Evolutionary conservation across 2,888 invertebrate genomes (phyloP).

Genomic region (Ethmia dodecea): DNA sequence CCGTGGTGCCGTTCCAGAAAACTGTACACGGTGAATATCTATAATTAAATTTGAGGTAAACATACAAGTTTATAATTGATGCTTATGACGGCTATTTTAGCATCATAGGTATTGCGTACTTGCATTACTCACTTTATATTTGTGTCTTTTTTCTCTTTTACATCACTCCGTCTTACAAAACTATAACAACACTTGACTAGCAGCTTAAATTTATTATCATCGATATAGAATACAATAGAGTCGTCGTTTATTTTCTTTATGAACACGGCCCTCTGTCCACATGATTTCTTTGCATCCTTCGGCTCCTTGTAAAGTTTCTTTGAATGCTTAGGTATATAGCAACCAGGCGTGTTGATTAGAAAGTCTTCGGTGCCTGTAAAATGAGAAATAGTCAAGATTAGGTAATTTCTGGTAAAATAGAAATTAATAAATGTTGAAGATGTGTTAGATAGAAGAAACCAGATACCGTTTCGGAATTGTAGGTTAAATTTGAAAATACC

Average conservation of each 20-base stretch:
- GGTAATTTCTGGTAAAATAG: background rate
- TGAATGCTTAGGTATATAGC: slow-evolving; percentile 44
- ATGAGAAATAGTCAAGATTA: background rate
- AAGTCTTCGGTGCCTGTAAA: slow-evolving; percentile 27
- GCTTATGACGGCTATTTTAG: too few species aligned
- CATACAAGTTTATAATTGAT: too few species aligned
- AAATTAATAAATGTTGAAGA: too few species aligned
- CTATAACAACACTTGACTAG: slow-evolving; percentile 37
- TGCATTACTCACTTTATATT: slow-evolving; percentile 37
- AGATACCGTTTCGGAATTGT: too few species aligned
- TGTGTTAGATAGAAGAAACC: too few species aligned
- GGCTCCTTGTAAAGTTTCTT: slow-evolving; percentile 30
- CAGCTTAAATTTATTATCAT: slow-evolving; percentile 26
- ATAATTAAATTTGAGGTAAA: slow-evolving; percentile 19
- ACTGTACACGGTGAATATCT: slow-evolving; percentile 34
- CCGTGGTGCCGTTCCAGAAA: slow-evolving; percentile 31
- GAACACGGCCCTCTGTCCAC: slow-evolving; percentile 36
- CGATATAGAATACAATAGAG: slow-evolving; percentile 31
- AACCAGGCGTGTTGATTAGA: slow-evolving; percentile 44
- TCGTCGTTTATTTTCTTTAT: slow-evolving; percentile 26
- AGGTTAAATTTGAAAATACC: too few species aligned
- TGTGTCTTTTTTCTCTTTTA: slow-evolving; percentile 25
- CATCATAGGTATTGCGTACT: too few species aligned
- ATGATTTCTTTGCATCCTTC: slow-evolving; percentile 19
- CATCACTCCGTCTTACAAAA: slow-evolving; percentile 29